Conservation (phyloP, 92 coral and sea anemone genomes). For the Phymanthus crucifer region DNA sequence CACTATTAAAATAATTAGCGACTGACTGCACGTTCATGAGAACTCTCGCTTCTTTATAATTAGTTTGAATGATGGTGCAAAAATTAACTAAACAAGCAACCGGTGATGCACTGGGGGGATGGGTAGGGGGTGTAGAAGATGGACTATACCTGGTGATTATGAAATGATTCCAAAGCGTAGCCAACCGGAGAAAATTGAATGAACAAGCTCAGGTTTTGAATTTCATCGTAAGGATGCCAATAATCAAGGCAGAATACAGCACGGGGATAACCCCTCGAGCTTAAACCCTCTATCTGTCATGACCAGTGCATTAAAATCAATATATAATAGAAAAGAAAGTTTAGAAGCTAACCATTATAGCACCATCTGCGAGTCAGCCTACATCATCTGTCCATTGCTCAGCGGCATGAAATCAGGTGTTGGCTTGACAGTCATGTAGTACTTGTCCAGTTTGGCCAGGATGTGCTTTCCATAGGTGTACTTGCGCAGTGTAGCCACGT, state of each 20-base stretch:
- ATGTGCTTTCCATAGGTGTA: constrained; percentile 99
- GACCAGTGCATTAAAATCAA: too few species aligned
- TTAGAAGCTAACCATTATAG: neutral
- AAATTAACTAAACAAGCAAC: neutral
- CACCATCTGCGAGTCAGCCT: constrained; percentile 26
- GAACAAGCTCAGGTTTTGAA: neutral
- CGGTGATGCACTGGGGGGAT: neutral
- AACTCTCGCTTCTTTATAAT: neutral
- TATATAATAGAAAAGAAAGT: neutral
- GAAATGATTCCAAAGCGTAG: too few species aligned
- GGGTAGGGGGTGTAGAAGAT: neutral
- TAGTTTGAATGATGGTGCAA: neutral
- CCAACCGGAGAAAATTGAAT: neutral
- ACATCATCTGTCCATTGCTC: constrained; percentile 77
- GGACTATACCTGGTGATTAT: neutral
- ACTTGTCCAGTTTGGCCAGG: constrained; percentile 95
- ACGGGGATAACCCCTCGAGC: neutral
- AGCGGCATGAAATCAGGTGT: constrained; percentile 77
- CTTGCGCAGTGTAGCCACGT: constrained; percentile 91
- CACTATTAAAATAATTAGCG: neutral
- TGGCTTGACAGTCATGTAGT: constrained; percentile 82
- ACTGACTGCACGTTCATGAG: constrained; percentile 8
- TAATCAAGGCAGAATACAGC: too few species aligned
- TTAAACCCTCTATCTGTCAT: neutral
- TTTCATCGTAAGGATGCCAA: neutral